phyloP scores from a whole-genome alignment of 2,113 vertebrate genomes.

The Brachypteracias leptosomus region DNA sequence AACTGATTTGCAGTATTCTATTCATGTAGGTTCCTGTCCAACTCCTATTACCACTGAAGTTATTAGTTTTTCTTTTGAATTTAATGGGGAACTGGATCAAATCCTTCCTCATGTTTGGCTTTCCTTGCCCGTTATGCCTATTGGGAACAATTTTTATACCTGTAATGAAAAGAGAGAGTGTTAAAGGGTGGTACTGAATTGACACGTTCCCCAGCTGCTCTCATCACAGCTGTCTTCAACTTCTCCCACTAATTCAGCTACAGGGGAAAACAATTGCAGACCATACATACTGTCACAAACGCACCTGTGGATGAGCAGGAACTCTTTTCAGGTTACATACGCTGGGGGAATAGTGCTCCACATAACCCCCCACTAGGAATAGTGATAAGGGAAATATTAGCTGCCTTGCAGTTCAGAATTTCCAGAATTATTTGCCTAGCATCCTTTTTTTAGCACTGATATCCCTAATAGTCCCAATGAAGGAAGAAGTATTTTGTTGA shows the following conservation, averaged over 20 bases:
- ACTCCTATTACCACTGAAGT: background rate
- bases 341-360: background rate
- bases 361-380: background rate
- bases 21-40: background rate
- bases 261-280: background rate
- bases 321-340: background rate
- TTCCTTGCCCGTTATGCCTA: background rate
- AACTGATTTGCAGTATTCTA: background rate
- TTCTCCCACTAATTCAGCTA: background rate
- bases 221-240: background rate
- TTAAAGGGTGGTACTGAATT: background rate
- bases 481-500: background rate
- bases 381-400: background rate
- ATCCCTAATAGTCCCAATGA: background rate
- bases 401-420: background rate
- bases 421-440: background rate
- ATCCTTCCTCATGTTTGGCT: background rate
- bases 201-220: background rate
- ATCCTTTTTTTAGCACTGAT: background rate
- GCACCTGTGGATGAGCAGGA: background rate
- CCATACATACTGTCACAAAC: background rate
- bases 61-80: conserved; percentile 1
- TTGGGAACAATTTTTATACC: background rate
- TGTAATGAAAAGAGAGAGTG: background rate
- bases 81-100: background rate